Evolutionary conservation across 1,140 invertebrate species (phyloP), one percentile per base, ranked within the genome.

Genomic region (Drosophila kikkawai): DNA sequence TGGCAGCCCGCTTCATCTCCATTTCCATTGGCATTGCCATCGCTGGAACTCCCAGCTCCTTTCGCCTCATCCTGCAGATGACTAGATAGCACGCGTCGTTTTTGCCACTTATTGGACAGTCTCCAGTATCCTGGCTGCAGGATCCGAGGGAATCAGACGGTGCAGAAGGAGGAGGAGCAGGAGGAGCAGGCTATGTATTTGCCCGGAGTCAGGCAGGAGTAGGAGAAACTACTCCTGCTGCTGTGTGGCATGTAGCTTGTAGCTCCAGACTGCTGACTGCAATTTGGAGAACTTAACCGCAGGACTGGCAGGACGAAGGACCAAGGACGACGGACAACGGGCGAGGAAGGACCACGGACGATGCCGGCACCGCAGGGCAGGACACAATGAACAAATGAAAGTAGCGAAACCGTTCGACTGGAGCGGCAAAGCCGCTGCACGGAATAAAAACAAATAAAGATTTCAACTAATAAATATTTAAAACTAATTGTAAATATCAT

Each of bases 281-380:
- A 88, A 88, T 88, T 88, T 85, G 81, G 85, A 81, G 85, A 88
- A 90, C 84, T 88, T 88, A 88, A 88, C 84, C 84, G 81, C 84
- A 88, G 22, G 22, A 74, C 70, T 74, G 70, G 50, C 82, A 68
- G 64, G 42, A 26, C 44, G 44, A 65, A 34, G 26, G 47, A 50
- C 47, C 26, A 41, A 5, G 53, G 41, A 37, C 15, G 11, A 7
- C 1, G 37, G 12, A 47, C 15, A 29, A 11, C 0, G 29, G 48
- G 50, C 13, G 37, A 11, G 26, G 26, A 29, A 7, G 15, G 26
- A 51, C 44, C 13, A 26, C 26, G 61, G 37, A 76, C 22, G 45
- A 48, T 8, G 45, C 53, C 44, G 29, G 53, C 59, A 87, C 84
- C 80, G 84, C 84, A 87, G 84, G 84, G 80, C 84, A 87, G 77